A percentile compares a stretch with the other conserved stretches of the same genome.
Evolutionary conservation across 2,113 vertebrate genomes (phyloP).

Genomic region (Leucosticte australis): DNA sequence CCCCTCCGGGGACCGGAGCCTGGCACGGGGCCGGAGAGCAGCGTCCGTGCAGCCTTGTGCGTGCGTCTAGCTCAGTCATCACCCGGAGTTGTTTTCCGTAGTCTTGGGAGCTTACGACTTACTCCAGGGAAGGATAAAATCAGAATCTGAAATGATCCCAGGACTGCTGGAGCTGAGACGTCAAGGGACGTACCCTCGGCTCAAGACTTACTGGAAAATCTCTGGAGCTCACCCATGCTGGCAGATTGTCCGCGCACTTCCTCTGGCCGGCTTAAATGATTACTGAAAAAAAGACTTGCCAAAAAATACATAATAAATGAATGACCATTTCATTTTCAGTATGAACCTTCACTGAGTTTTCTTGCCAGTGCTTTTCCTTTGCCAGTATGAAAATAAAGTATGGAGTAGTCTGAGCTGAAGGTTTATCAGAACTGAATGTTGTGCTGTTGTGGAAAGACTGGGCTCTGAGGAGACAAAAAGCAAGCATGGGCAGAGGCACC

Average conservation of each 20-base stretch:
- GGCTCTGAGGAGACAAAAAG: background rate
- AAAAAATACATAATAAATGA: background rate
- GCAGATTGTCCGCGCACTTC: background rate
- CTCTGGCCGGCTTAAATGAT: background rate
- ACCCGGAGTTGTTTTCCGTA: background rate
- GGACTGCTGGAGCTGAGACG: background rate
- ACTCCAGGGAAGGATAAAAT: background rate
- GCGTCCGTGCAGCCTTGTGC: fast-evolving
- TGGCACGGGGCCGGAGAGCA: fast-evolving
- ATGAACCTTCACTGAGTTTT: background rate
- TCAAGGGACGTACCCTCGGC: background rate
- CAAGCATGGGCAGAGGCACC: background rate
- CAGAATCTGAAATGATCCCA: background rate
- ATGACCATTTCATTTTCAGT: background rate
- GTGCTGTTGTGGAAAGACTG: background rate
- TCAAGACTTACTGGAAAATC: background rate
- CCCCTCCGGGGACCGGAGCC: fast-evolving
- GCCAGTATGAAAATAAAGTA: background rate
- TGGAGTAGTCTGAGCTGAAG: background rate
- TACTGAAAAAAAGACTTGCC: background rate
- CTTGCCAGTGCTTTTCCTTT: background rate
- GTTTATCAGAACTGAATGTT: too few species aligned
- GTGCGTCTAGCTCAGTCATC: background rate
- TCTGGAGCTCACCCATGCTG: background rate
- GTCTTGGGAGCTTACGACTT: background rate